Base-by-base conservation (phyloP, 2,797 vertebrate species). In the Rhodeus uyekii region DNA sequence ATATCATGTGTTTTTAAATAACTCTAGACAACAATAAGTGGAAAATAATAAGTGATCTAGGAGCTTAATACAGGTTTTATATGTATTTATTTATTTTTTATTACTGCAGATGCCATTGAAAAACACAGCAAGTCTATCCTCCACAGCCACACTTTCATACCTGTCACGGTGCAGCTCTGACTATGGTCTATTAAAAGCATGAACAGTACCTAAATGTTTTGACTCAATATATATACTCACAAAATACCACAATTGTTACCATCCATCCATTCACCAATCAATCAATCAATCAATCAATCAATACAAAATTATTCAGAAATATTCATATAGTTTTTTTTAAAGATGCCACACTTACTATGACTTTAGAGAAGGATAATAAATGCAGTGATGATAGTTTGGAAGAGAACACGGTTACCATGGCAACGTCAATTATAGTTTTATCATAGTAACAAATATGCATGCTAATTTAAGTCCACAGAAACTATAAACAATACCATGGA, bases 391-490 rank as follows among this genome's bases (percentile, higher is more conserved):
- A 50, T 19, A 39, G 39, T 58, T 39, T 58, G 72, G 2, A 27
- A 36, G 36, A 10, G 55, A 58, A 39, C 58, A 74, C 58, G 2
- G 34, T 58, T 55, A 39, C 50, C 14, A 27, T 74, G n/a, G 50
- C 7, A 74, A 58, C 58, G 7, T 7, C 4, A 27, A 38, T 24
- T 74, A 9, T 14, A 50, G 36, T 53, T 36, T 39, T 42, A n/a
- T n/a, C 46, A 53, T 72, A 53, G 29, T 72, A 72, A 36, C 29
- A 72, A 72, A 53, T 53, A 72, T n/a, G 10, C 13, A 13, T 73
- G 69, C 46, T 74, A 74, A 38, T 74, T 74, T 38, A 74, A 58
- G 50, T 14, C 50, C 8, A 18, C 2, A 27, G 34, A 71, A 71
- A 58, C 13, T 22, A 74, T 53, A 34, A 24, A 73, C 24, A 60